Evolutionary conservation across 2,888 invertebrate genomes (phyloP).

Genomic region (Sinhomidia bicolor): DNA sequence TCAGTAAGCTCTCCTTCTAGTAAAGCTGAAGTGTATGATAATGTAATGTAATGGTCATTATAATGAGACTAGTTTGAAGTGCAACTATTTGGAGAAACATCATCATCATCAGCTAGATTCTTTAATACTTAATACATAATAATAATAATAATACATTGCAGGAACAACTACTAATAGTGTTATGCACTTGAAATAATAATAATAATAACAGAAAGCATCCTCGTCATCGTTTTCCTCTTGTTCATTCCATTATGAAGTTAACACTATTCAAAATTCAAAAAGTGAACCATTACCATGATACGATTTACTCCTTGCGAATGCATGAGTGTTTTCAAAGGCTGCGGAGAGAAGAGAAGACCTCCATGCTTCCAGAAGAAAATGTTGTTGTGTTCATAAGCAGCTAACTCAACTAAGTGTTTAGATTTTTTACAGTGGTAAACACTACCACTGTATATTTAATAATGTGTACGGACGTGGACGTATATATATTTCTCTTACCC

Average conservation of each 20-base stretch:
- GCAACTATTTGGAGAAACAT: constrained; percentile 57
- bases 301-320: constrained; percentile 30
- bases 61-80: constrained; percentile 68
- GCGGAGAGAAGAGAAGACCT: constrained; percentile 32
- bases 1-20: not conserved
- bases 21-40: constrained; percentile 21
- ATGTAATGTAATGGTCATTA: constrained; percentile 43
- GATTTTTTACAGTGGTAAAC: constrained; percentile 54
- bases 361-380: constrained; percentile 64
- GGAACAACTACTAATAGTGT: constrained; percentile 14
- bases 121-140: constrained; percentile 45
- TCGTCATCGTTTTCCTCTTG: not conserved
- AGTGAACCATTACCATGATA: constrained; percentile 4
- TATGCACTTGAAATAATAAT: not conserved
- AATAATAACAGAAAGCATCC: constrained; percentile 38
- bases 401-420: constrained; percentile 8
- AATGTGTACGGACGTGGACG: too few species aligned
- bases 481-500: not conserved
- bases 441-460: constrained; percentile 14
- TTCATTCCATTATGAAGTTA: not conserved
- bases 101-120: constrained; percentile 37
- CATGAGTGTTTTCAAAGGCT: constrained; percentile 61
- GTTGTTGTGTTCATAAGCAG: constrained; percentile 41
- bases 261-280: constrained; percentile 50
- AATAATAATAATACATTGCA: constrained; percentile 1